Evolutionary conservation across 2,888 invertebrate species (phyloP), one percentile per base, ranked within the genome.

Genomic region (Cantharis nigra): DNA sequence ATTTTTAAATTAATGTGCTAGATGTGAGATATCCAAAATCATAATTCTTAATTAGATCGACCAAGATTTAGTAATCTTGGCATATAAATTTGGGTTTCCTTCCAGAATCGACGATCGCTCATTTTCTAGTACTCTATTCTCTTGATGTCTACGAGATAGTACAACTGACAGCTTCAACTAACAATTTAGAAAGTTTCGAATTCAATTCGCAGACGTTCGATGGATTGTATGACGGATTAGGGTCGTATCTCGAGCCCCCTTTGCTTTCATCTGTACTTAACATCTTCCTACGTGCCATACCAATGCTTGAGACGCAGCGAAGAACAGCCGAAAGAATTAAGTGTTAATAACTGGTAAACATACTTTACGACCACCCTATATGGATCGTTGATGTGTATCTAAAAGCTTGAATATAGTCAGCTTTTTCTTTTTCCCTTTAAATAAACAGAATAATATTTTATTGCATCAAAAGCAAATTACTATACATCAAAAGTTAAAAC

Each of bases 401-500:
- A 49, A 49, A 49, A 49, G n/a, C 49, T 49, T 49, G 49, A 49
- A 49, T n/a, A n/a, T 7, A 49, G 49, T 13, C 49, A 2, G n/a
- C n/a, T 49, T 49, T 33, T 49, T 49, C 49, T 49, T 49, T n/a
- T 49, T 49, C 49, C n/a, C 49, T 49, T n/a, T 49, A 49, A 49
- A 49, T 49, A 49, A 49, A 49, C 49, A 49, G 49, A 49, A 49
- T 49, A 49, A 49, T 49, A 49, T 49, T 49, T 49, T 49, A 49
- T 49, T 49, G 49, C 49, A 49, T 20, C 26, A 77, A 77, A 65
- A 74, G 74, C 72, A 77, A 77, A 77, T 77, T 77, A 77, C 77
- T n/a, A 70, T 33, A 70, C 77, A 77, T 74, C 70, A 77, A 77
- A 77, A 77, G 73, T 62, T 74, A 76, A 74, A 73, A 69, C 77